Percentiles rank a stretch among this genome's conserved stretches.
These are phyloP conservation scores for Phaethon lepturus DNA, from an alignment of 2,113 vertebrate species.

Conservation along the genomic window DNA sequence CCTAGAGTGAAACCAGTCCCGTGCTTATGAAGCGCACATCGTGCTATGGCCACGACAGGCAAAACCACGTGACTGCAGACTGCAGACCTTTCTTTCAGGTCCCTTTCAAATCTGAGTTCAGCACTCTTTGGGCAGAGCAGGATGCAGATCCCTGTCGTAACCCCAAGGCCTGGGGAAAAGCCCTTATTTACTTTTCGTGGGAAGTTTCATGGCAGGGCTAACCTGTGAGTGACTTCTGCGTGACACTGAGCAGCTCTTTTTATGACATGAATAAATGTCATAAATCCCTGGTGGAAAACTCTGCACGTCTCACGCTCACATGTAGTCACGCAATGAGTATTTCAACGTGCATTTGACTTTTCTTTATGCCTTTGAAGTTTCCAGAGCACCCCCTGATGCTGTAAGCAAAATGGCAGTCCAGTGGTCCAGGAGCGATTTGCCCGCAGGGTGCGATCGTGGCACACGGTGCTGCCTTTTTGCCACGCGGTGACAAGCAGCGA, in stretches of 20 bases:
- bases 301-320: rapidly evolving
- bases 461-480: background rate
- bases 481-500: rapidly evolving
- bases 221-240: background rate
- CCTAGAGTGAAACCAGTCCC: rapidly evolving
- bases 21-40: rapidly evolving
- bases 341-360: background rate
- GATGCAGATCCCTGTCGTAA: background rate
- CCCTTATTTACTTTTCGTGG: background rate
- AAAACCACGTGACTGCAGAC: background rate
- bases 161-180: background rate
- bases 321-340: rapidly evolving
- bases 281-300: background rate
- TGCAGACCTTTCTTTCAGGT: background rate
- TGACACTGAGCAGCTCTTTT: background rate
- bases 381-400: background rate
- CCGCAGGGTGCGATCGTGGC: rapidly evolving
- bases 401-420: background rate
- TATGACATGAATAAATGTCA: background rate
- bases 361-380: background rate
- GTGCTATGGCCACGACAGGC: rapidly evolving
- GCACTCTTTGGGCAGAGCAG: rapidly evolving
- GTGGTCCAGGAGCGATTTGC: background rate
- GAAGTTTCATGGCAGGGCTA: background rate
- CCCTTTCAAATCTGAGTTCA: background rate